Evolutionary conservation across 1,140 invertebrate genomes (phyloP), one percentile per base, ranked within the genome.

Genomic region (Charaxes varanes): DNA sequence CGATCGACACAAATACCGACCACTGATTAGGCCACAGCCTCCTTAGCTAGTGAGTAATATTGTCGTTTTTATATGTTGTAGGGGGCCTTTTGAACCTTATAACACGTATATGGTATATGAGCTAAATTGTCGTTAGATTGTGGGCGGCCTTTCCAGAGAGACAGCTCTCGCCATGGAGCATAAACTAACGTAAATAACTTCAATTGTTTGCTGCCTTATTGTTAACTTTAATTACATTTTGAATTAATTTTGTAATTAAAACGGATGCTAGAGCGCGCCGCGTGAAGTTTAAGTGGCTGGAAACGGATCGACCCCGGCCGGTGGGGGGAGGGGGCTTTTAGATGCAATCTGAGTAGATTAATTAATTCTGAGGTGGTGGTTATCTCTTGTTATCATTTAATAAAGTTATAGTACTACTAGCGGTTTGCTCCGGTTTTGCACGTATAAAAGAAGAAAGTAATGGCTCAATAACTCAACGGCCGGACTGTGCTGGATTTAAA

Each of bases 161-260:
- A 31, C 18, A 32, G 21, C 22, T 23, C 22, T 46, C 36, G 26
- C 36, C 31, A 76, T 77, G 77, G 70, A 79, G 72, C 73, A 79
- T 80, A 80, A 82, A 79, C 72, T 79, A 77, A 83, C 72, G 79
- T 77, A 83, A 80, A 83, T 83, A 83, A 83, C 78, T 77, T 78
- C 78, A 80, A 83, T 79, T 83, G 78, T 83, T 83, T 77, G 73
- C 72, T 65, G 76, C 76, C 76, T 82, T 82, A 82, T 82, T 82
- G 78, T 82, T 78, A 80, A 80, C 71, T 82, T 82, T 82, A 82
- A 82, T 83, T 83, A 83, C 78, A 77, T 83, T 83, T 80, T 83
- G 78, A 83, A 83, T 83, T 83, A 83, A 83, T 83, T 83, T 83
- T 83, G 76, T 83, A 83, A 83, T 83, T 83, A 83, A 83, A 83